These are phyloP conservation scores for Myotis vivesi DNA, from an alignment of 2,797 vertebrate genomes.

Conservation along the genomic window DNA sequence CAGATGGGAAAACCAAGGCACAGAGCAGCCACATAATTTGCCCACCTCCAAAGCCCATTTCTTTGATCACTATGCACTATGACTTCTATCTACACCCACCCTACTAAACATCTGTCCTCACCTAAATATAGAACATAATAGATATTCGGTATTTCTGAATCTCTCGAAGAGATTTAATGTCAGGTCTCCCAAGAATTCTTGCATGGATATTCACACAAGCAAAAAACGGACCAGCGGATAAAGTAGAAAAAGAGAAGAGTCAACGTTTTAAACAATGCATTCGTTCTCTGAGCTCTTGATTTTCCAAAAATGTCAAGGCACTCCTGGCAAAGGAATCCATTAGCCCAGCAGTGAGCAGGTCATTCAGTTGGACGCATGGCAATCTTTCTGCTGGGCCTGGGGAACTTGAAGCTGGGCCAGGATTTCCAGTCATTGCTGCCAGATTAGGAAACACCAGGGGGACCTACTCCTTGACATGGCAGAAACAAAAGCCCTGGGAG, in stretches of 20 bases:
- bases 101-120: neutral
- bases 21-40: neutral
- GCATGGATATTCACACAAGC: neutral
- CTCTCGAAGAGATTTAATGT: neutral
- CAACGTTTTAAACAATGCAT: neutral
- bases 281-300: slow-evolving; percentile 12
- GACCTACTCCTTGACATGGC: neutral
- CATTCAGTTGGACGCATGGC: slow-evolving; percentile 21
- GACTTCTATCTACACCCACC: neutral
- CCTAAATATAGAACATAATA: neutral
- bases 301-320: slow-evolving; percentile 42
- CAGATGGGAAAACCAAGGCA: neutral
- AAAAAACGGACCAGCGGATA: neutral
- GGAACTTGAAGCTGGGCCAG: slow-evolving; percentile 24
- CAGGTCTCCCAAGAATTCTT: neutral
- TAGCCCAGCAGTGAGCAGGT: slow-evolving; percentile 35
- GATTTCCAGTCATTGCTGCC: slow-evolving; percentile 23
- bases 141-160: neutral
- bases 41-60: neutral
- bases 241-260: neutral
- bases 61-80: neutral
- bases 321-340: slow-evolving; percentile 15
- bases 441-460: neutral
- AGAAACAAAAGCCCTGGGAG: neutral
- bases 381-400: neutral